Base-by-base conservation (phyloP, 2,888 invertebrate genomes). In the Idaea aversata region DNA sequence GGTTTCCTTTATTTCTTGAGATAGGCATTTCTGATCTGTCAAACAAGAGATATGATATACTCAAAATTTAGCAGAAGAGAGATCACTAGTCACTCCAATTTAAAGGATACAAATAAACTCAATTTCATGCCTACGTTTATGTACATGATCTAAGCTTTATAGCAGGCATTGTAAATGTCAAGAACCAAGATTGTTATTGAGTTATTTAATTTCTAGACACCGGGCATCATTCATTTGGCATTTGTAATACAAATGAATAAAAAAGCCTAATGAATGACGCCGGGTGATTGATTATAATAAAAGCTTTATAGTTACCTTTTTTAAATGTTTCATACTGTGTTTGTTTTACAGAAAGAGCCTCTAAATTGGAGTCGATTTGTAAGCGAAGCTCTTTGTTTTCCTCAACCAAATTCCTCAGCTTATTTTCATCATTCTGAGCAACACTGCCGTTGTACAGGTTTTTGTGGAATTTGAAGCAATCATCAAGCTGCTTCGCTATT, bases 1-100 rank as follows among this genome's bases (percentile, higher is more conserved):
- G 5, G 86, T 91, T 67, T 91, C 89, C 76, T 90, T 93, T 5
- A 93, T 84, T 82, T 91, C 91, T 76, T 88, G 85, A 3, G 86
- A 78, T 65, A 93, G 77, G 6, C 88, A 70, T 75, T 87, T 88
- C 72, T 88, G 87, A 74, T 90, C 93, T 93, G 81, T 61, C 13
- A 86, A 85, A 64, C 58, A 60, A 69, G 35, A 65, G 58, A 63
- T 68, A 62, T 60, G 16, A 63, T 16, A 65, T 66, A 34, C 61
- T 65, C 3, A 25, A 2, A 25, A 25, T 25, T 25, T 25, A 25
- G 6, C 3, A 47, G 47, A 7, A 7, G 10, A 4, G 3, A 6
- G 10, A 4, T 47, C 47, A 47, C 13, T 47, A 47, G 10, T 4
- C 47, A 47, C 47, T 47, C 10, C 6, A 38, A 38, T 3, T 38